Evolutionary conservation across 2,113 vertebrate species (phyloP).

Genomic region (Zapus hudsonius): DNA sequence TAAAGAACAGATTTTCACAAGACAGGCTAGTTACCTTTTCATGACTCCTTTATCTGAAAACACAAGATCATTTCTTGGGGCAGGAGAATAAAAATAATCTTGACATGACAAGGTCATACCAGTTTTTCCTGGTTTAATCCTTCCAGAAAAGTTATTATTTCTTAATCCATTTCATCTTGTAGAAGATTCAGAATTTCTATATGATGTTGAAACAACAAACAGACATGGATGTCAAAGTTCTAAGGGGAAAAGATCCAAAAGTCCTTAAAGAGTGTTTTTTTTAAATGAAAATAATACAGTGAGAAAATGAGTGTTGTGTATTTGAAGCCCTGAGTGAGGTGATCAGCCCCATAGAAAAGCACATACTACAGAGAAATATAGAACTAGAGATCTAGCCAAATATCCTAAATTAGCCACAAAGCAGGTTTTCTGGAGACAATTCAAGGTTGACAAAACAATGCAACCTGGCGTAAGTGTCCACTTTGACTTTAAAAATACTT

Average conservation of each 20-base stretch:
- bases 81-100: conserved; percentile 61
- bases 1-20: conserved; percentile 57
- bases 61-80: background rate
- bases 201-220: conserved; percentile 71
- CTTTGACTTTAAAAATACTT: conserved; percentile 69
- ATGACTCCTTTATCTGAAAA: conserved; percentile 29
- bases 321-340: conserved; percentile 21
- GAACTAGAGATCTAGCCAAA: conserved; percentile 59
- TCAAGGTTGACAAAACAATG: conserved; percentile 49
- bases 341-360: conserved; percentile 46
- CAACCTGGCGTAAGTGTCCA: conserved; percentile 54
- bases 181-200: conserved; percentile 58
- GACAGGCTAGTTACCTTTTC: conserved; percentile 38
- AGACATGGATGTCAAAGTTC: conserved; percentile 73
- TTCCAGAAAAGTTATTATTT: conserved; percentile 64
- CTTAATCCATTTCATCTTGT: conserved; percentile 67
- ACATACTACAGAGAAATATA: conserved; percentile 30
- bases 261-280: conserved; percentile 21
- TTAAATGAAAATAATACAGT: conserved; percentile 13
- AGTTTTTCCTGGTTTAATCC: conserved; percentile 69
- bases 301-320: conserved; percentile 17
- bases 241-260: conserved; percentile 43
- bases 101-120: conserved; percentile 63
- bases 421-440: conserved; percentile 63
- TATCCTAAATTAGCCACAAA: conserved; percentile 65